These are phyloP conservation scores for Tenualosa ilisha DNA, from an alignment of 2,797 vertebrate species.

Conservation along the genomic window DNA sequence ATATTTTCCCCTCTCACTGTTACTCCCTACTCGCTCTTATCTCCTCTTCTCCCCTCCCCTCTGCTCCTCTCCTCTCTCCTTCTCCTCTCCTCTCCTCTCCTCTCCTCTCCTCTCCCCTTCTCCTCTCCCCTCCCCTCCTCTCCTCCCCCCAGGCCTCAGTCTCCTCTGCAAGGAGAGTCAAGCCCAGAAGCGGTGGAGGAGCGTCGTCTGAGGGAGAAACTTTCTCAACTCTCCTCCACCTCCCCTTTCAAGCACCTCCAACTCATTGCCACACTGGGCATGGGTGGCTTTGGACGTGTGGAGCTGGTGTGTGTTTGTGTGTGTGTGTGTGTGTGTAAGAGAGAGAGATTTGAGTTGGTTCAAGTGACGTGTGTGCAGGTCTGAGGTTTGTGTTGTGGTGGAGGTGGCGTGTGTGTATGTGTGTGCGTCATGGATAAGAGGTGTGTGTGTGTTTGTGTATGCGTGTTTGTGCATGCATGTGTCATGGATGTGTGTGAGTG, in stretches of 20 bases:
- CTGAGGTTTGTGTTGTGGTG: no score
- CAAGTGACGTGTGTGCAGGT: no score
- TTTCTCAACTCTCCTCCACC: conserved; percentile 56
- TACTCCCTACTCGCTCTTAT: not conserved
- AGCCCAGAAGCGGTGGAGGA: conserved; percentile 65
- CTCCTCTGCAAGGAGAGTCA: conserved; percentile 59
- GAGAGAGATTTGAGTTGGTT: no score
- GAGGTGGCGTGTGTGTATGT: no score
- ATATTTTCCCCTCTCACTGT: not conserved
- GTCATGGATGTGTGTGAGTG: no score
- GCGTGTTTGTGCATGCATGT: no score
- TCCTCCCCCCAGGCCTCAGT: conserved; percentile 59
- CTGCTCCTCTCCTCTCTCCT: not conserved
- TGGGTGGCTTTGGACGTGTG: conserved; percentile 76
- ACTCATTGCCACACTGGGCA: conserved; percentile 74
- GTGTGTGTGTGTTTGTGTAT: no score
- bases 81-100: not conserved
- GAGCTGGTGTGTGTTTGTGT: not conserved
- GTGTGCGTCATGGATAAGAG: no score
- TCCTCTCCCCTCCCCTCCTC: not conserved
- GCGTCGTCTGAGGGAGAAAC: conserved; percentile 65
- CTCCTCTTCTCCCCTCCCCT: not conserved
- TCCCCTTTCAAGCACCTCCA: conserved; percentile 71
- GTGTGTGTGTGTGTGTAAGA: no score
- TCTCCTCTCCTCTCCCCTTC: not conserved